Evolutionary conservation across 2,797 vertebrate species (phyloP), one percentile per base, ranked within the genome.

Genomic region (Peromyscus eremicus): DNA sequence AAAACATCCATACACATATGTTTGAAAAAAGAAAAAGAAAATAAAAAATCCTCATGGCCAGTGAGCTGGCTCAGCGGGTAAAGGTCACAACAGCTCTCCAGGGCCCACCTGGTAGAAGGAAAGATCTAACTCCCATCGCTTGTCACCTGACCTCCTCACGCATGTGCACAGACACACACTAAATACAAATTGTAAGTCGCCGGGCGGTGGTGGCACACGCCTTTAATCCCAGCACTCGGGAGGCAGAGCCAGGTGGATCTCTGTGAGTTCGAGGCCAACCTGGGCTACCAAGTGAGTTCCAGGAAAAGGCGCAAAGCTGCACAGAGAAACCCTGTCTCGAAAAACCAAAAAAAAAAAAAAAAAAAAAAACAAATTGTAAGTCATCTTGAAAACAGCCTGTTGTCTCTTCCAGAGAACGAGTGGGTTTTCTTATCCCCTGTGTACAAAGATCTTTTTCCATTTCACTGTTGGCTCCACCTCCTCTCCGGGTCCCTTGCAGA

Each of bases 371-470:
- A n/a, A n/a, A n/a, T n/a, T n/a, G 4, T 62, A 34, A 94, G 43
- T 92, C 43, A 49, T 66, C 81, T 55, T 25, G 64, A 25, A 19
- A 87, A 83, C 43, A 23, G 91, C 40, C 88, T 66, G 27, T 68
- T 32, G 0, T 94, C 80, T 75, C 43, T 57, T 89, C 9, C 88
- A 77, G 46, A 71, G 88, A 94, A 46, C 2, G 16, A 80, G 9
- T 2, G 81, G 46, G 16, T 43, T 92, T 95, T 95, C 25, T 40
- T 55, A 43, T 9, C 8, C 92, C 95, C 91, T 83, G 43, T 1
- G 75, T 82, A 84, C 89, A 84, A 80, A 91, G 70, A 55, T 46
- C 82, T n/a, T 75, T 75, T 40, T 76, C 96, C 93, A 77, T 97
- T 97, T 94, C 55, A 49, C 62, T 0, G 0, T 80, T 70, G 29